These are phyloP conservation scores for Phalloptychus januarius DNA, from an alignment of 2,797 vertebrate genomes.

Conservation along the genomic window DNA sequence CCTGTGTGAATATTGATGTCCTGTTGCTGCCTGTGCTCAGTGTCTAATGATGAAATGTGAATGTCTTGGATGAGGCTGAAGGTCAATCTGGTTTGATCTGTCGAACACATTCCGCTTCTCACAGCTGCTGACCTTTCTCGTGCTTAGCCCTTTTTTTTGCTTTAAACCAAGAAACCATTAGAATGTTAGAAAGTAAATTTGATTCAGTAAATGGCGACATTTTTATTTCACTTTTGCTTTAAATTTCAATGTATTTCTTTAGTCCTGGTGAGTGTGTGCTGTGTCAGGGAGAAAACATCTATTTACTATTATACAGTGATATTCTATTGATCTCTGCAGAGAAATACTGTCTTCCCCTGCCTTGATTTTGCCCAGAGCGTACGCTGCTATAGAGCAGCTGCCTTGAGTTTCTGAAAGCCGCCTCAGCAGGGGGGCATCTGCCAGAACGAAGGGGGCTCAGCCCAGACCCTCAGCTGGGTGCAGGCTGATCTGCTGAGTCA, in stretches of 20 bases:
- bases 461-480: conserved; percentile 17
- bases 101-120: conserved; percentile 47
- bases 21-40: not conserved
- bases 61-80: conserved; percentile 28
- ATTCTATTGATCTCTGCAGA: conserved; percentile 53
- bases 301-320: conserved; percentile 55
- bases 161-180: conserved; percentile 30
- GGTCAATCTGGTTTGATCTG: conserved; percentile 41
- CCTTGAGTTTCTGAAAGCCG: conserved; percentile 24
- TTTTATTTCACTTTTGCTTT: conserved; percentile 35
- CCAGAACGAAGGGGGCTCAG: conserved; percentile 18
- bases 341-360: conserved; percentile 36
- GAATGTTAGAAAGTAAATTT: conserved; percentile 23
- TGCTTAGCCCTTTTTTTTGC: conserved; percentile 18
- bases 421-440: conserved; percentile 15
- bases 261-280: conserved; percentile 41
- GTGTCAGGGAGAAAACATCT: not conserved
- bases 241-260: conserved; percentile 56
- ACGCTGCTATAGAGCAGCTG: conserved; percentile 10
- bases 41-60: conserved; percentile 22
- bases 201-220: conserved; percentile 46
- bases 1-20: conserved; percentile 9
- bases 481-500: conserved; percentile 20
- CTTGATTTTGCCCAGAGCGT: conserved; percentile 14
- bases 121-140: conserved; percentile 38